These are phyloP conservation scores for Chydorus sphaericus DNA, from an alignment of 2,888 invertebrate genomes.

Conservation along the genomic window DNA sequence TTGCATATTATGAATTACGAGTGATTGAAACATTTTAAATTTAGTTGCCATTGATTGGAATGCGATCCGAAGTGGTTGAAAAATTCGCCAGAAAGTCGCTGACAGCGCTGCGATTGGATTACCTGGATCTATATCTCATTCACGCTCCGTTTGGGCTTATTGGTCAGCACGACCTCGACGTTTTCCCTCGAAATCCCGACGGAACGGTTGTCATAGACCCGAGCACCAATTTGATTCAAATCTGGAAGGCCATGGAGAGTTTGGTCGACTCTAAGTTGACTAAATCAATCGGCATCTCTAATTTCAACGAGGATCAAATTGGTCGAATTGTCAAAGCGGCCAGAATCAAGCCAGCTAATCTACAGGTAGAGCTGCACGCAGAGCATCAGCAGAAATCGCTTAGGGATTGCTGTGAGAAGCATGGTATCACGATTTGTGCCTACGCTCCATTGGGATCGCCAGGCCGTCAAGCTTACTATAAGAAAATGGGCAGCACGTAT, in stretches of 20 bases:
- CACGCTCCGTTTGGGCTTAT: slow-evolving; percentile 56
- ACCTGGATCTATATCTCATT: slow-evolving; percentile 66
- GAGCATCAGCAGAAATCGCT: slow-evolving; percentile 57
- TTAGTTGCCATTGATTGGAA: slow-evolving; percentile 18
- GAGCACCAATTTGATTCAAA: slow-evolving; percentile 31
- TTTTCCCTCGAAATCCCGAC: slow-evolving; percentile 48
- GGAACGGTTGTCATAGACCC: slow-evolving; percentile 36
- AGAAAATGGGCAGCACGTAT: neutral
- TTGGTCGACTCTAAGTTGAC: slow-evolving; percentile 50
- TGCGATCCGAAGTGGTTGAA: slow-evolving; percentile 38
- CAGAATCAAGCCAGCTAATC: slow-evolving; percentile 33
- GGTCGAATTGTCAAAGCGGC: slow-evolving; percentile 43
- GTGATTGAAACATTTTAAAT: slow-evolving; percentile 22
- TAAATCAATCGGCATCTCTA: slow-evolving; percentile 70
- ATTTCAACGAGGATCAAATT: slow-evolving; percentile 61
- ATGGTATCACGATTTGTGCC: slow-evolving; percentile 22
- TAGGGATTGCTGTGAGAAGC: slow-evolving; percentile 40
- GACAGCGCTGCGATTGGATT: slow-evolving; percentile 53
- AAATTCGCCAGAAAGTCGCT: slow-evolving; percentile 51
- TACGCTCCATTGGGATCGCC: slow-evolving; percentile 14
- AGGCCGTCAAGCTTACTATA: neutral
- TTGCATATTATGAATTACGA: neutral
- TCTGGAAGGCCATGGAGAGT: slow-evolving; percentile 44
- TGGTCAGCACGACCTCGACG: slow-evolving; percentile 36
- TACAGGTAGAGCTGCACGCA: slow-evolving; percentile 59